phyloP scores from a whole-genome alignment of 2,888 invertebrate species.

The Periphyllus acericola region DNA sequence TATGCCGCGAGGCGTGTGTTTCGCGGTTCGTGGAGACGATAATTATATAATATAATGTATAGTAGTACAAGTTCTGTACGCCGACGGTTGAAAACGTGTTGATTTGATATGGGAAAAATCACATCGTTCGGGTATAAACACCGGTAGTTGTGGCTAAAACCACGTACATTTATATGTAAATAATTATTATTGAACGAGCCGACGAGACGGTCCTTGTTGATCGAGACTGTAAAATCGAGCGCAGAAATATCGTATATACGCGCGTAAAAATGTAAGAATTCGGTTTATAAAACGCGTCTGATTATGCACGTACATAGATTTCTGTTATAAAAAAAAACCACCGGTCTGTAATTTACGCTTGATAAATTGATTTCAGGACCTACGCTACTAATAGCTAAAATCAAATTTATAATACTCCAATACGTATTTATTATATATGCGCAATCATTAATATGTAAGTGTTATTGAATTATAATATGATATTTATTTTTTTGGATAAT shows the following conservation, averaged over 20 bases:
- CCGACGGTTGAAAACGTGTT: no score
- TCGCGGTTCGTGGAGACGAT: no score
- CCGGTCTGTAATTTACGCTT: not conserved
- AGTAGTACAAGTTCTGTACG: no score
- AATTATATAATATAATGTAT: no score
- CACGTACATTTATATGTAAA: not conserved
- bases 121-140: no score
- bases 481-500: not conserved
- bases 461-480: not conserved
- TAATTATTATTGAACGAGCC: not conserved
- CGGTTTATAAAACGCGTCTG: not conserved
- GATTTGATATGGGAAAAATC: no score
- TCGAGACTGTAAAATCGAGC: no score
- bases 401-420: not conserved
- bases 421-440: not conserved
- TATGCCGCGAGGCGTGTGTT: no score
- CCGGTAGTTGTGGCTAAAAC: no score
- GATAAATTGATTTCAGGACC: not conserved
- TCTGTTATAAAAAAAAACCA: not conserved
- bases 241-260: not conserved
- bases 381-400: not conserved
- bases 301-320: not conserved
- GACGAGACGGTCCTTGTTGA: not conserved
- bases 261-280: not conserved
- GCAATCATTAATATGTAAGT: not conserved